Conservation (phyloP, 2,113 vertebrate genomes). For the Peromyscus leucopus region DNA sequence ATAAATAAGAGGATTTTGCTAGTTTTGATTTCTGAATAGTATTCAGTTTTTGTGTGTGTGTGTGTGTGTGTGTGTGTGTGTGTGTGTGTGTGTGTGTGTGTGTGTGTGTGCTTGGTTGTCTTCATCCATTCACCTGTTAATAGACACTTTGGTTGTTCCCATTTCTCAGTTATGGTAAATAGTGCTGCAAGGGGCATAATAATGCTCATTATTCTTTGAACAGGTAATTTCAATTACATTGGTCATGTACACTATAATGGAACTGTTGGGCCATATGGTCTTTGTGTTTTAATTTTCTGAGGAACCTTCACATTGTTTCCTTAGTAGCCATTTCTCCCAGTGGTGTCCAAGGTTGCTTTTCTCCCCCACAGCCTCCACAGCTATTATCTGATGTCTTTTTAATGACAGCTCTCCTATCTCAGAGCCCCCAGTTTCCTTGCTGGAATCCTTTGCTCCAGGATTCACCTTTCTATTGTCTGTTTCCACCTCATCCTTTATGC, state of each 20-base stretch:
- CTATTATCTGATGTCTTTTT: background rate
- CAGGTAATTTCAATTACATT: background rate
- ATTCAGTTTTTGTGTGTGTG: background rate
- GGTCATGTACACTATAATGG: background rate
- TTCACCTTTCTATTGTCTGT: background rate
- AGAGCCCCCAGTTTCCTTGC: background rate
- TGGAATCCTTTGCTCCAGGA: background rate
- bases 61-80: too few relatives aligned
- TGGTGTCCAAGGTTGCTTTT: background rate
- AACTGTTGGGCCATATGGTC: background rate
- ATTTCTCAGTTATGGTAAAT: background rate
- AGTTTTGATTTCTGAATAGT: background rate
- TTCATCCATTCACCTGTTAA: background rate
- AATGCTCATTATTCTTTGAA: background rate
- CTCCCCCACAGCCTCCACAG: background rate
- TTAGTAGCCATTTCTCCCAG: background rate
- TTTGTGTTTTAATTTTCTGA: background rate
- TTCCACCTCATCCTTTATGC: background rate
- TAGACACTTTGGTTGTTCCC: background rate
- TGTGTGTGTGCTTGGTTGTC: background rate
- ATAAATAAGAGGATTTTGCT: background rate
- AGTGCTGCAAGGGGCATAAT: background rate
- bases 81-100: too few relatives aligned
- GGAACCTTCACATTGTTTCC: background rate
- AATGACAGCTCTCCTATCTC: background rate